Percentiles rank a stretch among this genome's conserved stretches.
These are phyloP conservation scores for Gambelia wislizenii DNA, from an alignment of 2,797 vertebrate species.

Conservation along the genomic window DNA sequence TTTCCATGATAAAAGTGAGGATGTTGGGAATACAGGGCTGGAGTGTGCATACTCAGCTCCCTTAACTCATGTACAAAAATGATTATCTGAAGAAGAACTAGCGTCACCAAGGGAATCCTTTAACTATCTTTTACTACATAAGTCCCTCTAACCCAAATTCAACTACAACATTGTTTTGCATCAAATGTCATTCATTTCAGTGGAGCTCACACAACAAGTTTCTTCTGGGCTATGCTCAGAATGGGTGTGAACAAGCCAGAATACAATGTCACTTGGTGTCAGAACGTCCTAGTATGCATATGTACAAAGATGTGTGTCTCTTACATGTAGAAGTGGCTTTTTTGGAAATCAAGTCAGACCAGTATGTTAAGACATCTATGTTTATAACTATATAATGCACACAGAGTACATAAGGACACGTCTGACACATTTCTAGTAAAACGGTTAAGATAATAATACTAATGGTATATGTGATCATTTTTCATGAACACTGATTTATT, in stretches of 20 bases:
- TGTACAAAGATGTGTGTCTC: too few relatives aligned
- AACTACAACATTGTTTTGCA: background rate
- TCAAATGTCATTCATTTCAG: background rate
- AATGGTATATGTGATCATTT: background rate
- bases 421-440: constrained; percentile 36
- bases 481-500: background rate
- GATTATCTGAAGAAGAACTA: too few relatives aligned
- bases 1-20: too few relatives aligned
- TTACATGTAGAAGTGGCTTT: background rate
- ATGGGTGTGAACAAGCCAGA: background rate
- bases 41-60: too few relatives aligned
- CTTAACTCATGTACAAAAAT: too few relatives aligned
- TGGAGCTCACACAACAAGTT: background rate
- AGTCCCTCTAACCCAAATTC: background rate
- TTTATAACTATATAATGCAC: background rate
- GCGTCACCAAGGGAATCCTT: background rate
- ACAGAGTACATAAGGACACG: constrained; percentile 31
- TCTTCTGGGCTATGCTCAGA: background rate
- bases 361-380: background rate
- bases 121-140: background rate
- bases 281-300: too few relatives aligned
- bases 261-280: background rate
- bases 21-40: too few relatives aligned
- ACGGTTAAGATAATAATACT: constrained; percentile 26
- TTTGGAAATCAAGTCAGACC: background rate